Conservation (phyloP, 2,888 invertebrate genomes). For the Ptilodon capucinus region DNA sequence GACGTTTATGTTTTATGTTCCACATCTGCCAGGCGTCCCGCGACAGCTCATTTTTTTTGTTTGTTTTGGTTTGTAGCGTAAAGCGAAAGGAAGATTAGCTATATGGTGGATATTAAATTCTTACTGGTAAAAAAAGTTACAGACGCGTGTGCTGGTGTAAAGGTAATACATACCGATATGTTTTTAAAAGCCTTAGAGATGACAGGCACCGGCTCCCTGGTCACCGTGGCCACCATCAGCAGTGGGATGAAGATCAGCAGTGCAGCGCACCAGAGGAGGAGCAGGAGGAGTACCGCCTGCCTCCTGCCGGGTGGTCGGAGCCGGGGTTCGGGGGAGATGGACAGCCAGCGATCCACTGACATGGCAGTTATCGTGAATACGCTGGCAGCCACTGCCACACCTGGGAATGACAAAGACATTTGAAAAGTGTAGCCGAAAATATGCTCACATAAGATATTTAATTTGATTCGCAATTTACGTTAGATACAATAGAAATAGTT, state of each 20-base stretch:
- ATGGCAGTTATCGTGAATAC: conserved; percentile 90
- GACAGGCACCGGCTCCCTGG: conserved; percentile 63
- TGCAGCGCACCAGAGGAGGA: conserved; percentile 86
- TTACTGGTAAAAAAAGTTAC: too few species aligned
- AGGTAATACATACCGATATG: conserved; percentile 57
- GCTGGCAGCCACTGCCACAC: conserved; percentile 89
- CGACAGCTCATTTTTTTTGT: too few species aligned
- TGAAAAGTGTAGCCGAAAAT: background rate
- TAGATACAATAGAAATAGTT: too few species aligned
- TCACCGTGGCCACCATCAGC: conserved; percentile 74
- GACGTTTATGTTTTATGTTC: too few species aligned
- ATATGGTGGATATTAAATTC: too few species aligned
- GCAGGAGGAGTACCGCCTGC: conserved; percentile 84
- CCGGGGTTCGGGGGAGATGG: conserved; percentile 85
- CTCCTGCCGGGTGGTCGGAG: conserved; percentile 84
- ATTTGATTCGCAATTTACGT: too few species aligned
- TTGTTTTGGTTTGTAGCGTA: too few species aligned
- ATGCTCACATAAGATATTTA: too few species aligned
- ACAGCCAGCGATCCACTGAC: conserved; percentile 89
- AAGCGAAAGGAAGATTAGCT: too few species aligned
- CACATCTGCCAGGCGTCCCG: too few species aligned
- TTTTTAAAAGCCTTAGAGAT: conserved; percentile 58
- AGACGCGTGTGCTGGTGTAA: too few species aligned
- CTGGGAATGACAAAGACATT: conserved; percentile 72
- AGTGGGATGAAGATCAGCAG: conserved; percentile 86